phyloP scores from a whole-genome alignment of 2,113 vertebrate genomes.

The Pituophis catenifer region DNA sequence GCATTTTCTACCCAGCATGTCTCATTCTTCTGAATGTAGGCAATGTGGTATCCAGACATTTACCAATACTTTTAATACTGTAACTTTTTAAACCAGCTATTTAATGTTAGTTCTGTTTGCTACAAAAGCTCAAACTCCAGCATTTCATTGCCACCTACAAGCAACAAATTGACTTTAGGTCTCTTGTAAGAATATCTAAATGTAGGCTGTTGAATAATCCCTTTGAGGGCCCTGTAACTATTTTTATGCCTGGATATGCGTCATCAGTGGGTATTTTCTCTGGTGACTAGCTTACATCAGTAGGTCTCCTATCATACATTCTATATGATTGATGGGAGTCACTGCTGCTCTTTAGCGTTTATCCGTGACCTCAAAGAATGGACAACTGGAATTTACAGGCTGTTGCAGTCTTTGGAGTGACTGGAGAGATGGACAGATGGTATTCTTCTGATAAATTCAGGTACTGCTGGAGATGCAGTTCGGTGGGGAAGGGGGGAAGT shows the following conservation, averaged over 20 bases:
- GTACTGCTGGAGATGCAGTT: slow-evolving; percentile 71
- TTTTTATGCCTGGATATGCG: slow-evolving; percentile 99
- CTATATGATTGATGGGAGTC: slow-evolving; percentile 89
- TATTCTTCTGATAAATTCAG: slow-evolving; percentile 75
- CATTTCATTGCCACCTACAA: slow-evolving; percentile 60
- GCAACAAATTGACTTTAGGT: slow-evolving; percentile 73
- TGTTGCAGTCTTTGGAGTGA: slow-evolving; percentile 80
- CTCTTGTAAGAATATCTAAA: slow-evolving; percentile 86
- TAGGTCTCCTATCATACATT: slow-evolving; percentile 95
- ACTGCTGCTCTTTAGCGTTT: slow-evolving; percentile 75
- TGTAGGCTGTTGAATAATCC: slow-evolving; percentile 94
- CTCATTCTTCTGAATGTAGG: slow-evolving; percentile 51
- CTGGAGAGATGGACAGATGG: slow-evolving; percentile 76
- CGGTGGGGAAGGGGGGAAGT: slow-evolving; percentile 29
- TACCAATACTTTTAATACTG: slow-evolving; percentile 64
- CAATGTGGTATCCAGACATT: slow-evolving; percentile 63
- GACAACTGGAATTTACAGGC: slow-evolving; percentile 81
- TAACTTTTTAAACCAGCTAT: slow-evolving; percentile 69
- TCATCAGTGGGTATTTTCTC: slow-evolving; percentile 99
- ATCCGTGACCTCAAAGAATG: slow-evolving; percentile 79
- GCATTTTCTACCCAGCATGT: slow-evolving; percentile 50
- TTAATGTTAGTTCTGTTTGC: slow-evolving; percentile 74
- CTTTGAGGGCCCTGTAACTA: slow-evolving; percentile 89
- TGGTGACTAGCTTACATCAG: slow-evolving; percentile 98
- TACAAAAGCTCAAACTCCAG: slow-evolving; percentile 74